A percentile compares a stretch with the other conserved stretches of the same genome.
Conservation (phyloP, 2,113 vertebrate genomes). For the Notarius lentiginosus region DNA sequence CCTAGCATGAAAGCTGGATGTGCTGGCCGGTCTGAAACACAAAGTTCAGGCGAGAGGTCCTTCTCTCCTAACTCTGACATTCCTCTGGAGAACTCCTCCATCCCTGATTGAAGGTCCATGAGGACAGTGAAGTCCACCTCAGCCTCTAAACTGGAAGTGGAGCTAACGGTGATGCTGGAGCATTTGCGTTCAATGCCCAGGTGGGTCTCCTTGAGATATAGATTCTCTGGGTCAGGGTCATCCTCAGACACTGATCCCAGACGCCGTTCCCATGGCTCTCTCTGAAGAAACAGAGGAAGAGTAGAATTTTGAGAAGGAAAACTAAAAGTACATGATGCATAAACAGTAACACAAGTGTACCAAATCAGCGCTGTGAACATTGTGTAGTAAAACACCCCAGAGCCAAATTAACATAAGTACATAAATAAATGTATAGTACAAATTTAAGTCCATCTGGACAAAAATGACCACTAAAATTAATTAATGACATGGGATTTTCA, state of each 20-base stretch:
- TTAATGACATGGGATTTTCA: background rate
- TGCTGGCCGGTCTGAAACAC: conserved; percentile 72
- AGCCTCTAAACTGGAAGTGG: conserved; percentile 92
- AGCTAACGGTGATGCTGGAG: conserved; percentile 96
- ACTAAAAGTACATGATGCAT: background rate
- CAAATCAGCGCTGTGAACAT: conserved; percentile 17
- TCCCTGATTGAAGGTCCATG: conserved; percentile 89
- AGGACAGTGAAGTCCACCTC: conserved; percentile 96
- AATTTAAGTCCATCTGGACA: background rate
- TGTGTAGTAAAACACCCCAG: conserved; percentile 1
- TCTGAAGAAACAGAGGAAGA: conserved; percentile 59
- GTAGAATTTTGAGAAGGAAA: conserved; percentile 23
- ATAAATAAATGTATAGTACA: background rate
- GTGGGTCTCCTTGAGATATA: conserved; percentile 93
- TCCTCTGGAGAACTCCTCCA: conserved; percentile 94
- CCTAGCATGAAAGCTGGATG: conserved; percentile 56
- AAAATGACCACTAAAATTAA: background rate
- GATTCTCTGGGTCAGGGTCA: conserved; percentile 87
- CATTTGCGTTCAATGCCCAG: conserved; percentile 95
- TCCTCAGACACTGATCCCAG: conserved; percentile 82
- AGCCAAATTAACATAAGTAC: background rate
- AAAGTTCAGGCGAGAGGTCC: conserved; percentile 82
- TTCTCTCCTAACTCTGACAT: conserved; percentile 86
- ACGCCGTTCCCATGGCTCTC: conserved; percentile 76
- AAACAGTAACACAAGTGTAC: conserved; percentile 1